phyloP scores from a whole-genome alignment of 2,113 vertebrate genomes.

The Cephalopterus ornatus region DNA sequence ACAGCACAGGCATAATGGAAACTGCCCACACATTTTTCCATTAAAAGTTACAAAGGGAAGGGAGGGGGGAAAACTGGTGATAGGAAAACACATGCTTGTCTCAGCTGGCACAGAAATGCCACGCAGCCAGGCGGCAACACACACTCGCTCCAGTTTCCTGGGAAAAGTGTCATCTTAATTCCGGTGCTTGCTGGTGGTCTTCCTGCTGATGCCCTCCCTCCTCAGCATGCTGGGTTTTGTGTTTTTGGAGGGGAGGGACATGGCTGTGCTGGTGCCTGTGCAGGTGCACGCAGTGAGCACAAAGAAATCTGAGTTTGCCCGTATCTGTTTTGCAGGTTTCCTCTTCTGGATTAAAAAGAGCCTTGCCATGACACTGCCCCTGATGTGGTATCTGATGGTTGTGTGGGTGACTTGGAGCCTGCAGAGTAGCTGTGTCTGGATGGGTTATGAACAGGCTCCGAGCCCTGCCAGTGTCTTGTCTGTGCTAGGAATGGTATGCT shows the following conservation, averaged over 20 bases:
- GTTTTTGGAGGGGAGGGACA: fast-evolving
- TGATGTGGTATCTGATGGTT: fast-evolving
- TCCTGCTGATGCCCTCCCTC: not conserved
- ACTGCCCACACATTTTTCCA: slow-evolving; percentile 73
- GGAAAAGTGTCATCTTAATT: not conserved
- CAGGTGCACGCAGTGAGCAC: not conserved
- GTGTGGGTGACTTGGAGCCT: not conserved
- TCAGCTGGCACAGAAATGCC: not conserved
- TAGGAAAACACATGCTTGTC: not conserved
- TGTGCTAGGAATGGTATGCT: fast-evolving
- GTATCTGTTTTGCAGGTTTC: fast-evolving
- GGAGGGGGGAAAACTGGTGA: not conserved
- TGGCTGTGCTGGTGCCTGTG: fast-evolving
- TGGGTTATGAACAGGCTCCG: not conserved
- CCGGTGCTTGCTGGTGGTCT: not conserved
- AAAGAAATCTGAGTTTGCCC: fast-evolving
- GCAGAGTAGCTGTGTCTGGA: not conserved
- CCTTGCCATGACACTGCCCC: not conserved
- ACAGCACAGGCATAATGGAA: slow-evolving; percentile 64
- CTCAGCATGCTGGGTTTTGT: fast-evolving
- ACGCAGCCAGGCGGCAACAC: not conserved
- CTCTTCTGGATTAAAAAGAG: not conserved
- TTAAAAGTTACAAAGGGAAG: slow-evolving; percentile 66
- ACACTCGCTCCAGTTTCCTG: not conserved
- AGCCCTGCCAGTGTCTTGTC: not conserved